These are phyloP conservation scores for Caiman crocodilus DNA, from an alignment of 2,797 vertebrate species.

Conservation along the genomic window DNA sequence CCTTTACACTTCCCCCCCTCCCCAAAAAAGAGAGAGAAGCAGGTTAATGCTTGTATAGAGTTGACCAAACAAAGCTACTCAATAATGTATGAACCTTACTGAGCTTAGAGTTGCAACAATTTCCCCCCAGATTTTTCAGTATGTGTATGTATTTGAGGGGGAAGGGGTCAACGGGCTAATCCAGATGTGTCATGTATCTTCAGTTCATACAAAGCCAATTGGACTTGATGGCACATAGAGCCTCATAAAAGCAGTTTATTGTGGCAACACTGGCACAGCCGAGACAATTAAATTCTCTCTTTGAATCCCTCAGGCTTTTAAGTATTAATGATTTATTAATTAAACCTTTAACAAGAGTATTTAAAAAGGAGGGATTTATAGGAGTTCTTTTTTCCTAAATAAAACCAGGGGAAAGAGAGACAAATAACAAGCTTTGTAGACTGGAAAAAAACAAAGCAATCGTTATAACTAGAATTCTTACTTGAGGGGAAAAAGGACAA, in stretches of 20 bases:
- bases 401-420: slow-evolving; percentile 36
- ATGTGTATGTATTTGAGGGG: not conserved
- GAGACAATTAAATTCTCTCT: not conserved
- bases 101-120: not conserved
- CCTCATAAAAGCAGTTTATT: not conserved
- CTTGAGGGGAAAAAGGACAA: slow-evolving; percentile 27
- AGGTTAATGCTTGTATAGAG: not conserved
- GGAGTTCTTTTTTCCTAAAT: slow-evolving; percentile 14
- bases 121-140: not conserved
- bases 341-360: slow-evolving; percentile 21
- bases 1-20: not conserved
- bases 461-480: slow-evolving; percentile 15
- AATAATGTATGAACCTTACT: not conserved
- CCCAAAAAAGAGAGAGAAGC: not conserved
- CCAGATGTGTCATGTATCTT: not conserved
- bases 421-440: not conserved
- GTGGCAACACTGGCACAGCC: not conserved
- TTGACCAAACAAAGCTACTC: not conserved
- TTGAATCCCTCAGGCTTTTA: not conserved
- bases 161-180: not conserved
- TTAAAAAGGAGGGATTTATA: slow-evolving; percentile 1
- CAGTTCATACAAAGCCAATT: not conserved
- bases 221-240: not conserved
- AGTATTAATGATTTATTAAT: no score
- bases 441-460: slow-evolving; percentile 8